Percentiles rank a stretch among this genome's conserved stretches.
Evolutionary conservation across 2,113 vertebrate genomes (phyloP).

Genomic region (Cavia porcellus): DNA sequence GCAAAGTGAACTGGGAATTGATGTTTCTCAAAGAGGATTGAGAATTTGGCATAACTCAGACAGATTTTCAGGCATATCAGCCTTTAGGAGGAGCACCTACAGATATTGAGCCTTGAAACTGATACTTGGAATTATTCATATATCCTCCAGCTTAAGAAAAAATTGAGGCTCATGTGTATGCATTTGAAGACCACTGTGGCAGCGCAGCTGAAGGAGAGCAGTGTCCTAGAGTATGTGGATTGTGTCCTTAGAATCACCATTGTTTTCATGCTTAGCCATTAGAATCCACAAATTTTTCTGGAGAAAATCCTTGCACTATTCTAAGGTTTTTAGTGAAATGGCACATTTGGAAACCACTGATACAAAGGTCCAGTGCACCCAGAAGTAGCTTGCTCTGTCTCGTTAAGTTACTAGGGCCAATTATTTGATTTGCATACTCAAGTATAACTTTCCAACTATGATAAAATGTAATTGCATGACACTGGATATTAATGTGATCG

Average conservation of each 20-base stretch:
- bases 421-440: background rate
- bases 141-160: background rate
- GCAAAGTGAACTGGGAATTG: background rate
- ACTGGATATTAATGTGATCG: background rate
- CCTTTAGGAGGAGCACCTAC: background rate
- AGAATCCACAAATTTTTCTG: background rate
- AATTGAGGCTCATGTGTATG: background rate
- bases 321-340: background rate
- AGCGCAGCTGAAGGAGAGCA: background rate
- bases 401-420: background rate
- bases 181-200: background rate
- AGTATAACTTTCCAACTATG: background rate
- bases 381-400: background rate
- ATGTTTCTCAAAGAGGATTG: background rate
- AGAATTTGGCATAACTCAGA: background rate
- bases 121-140: background rate
- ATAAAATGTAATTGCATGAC: background rate
- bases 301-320: background rate
- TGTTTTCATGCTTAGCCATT: background rate
- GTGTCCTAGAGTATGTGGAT: background rate
- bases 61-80: background rate
- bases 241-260: background rate
- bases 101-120: background rate
- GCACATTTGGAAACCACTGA: background rate
- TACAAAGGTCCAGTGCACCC: background rate